Conservation (phyloP, 2,113 vertebrate species). For the Tauraco erythrolophus region DNA sequence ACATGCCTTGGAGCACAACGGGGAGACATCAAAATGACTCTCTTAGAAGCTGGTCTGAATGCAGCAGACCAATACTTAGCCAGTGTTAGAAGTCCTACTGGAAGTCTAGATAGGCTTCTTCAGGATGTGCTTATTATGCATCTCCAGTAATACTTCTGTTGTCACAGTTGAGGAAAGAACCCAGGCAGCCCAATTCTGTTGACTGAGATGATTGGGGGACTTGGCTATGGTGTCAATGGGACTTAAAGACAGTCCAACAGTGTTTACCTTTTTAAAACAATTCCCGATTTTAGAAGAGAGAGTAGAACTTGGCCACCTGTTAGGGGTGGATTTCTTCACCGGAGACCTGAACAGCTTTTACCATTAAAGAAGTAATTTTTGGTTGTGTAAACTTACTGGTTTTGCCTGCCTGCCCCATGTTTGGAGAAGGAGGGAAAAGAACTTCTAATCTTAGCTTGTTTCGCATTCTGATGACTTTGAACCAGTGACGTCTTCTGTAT, state of each 20-base stretch:
- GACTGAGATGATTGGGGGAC: not conserved
- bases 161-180: not conserved
- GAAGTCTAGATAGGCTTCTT: not conserved
- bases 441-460: slow-evolving; percentile 60
- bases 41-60: not conserved
- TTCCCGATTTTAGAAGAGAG: not conserved
- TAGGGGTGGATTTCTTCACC: not conserved
- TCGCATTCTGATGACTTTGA: slow-evolving; percentile 55
- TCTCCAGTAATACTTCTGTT: not conserved
- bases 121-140: not conserved
- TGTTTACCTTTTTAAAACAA: not conserved
- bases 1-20: not conserved
- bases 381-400: not conserved
- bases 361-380: not conserved
- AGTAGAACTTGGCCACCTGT: not conserved
- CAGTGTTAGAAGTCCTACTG: not conserved
- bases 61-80: not conserved
- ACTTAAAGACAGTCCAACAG: not conserved
- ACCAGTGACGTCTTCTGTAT: slow-evolving; percentile 37
- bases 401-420: not conserved
- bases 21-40: not conserved
- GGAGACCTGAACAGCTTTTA: not conserved
- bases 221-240: not conserved
- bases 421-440: not conserved
- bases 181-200: not conserved